These are phyloP conservation scores for Scolanthus callimorphus DNA, from an alignment of 92 coral and sea anemone genomes.

Conservation along the genomic window DNA sequence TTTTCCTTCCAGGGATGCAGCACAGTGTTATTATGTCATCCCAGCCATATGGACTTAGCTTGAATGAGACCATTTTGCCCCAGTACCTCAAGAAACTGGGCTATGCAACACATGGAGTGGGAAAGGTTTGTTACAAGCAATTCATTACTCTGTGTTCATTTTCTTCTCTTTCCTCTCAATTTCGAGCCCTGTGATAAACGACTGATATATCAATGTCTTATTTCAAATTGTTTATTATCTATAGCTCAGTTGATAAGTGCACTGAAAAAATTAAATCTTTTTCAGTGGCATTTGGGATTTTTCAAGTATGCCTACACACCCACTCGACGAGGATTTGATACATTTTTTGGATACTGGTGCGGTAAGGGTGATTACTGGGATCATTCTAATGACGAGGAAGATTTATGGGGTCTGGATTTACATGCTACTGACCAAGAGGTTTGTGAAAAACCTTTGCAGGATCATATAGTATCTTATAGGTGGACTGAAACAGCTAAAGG, in stretches of 20 bases:
- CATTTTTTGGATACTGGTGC: constrained; percentile 79
- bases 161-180: too few species aligned
- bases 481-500: too few species aligned
- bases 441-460: too few species aligned
- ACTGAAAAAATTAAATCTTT: too few species aligned
- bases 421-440: constrained; percentile 26
- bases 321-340: constrained; percentile 64
- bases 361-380: constrained; percentile 84
- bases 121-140: too few species aligned
- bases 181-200: too few species aligned
- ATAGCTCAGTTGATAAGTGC: too few species aligned
- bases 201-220: too few species aligned
- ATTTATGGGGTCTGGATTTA: constrained; percentile 81
- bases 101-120: constrained; percentile 76
- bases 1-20: constrained; percentile 81
- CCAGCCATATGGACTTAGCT: constrained; percentile 73
- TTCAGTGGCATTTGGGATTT: constrained; percentile 92
- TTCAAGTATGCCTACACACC: constrained; percentile 67
- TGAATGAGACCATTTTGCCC: constrained; percentile 65
- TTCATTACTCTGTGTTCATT: too few species aligned
- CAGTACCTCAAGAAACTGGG: constrained; percentile 77
- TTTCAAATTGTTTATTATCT: too few species aligned
- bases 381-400: constrained; percentile 58
- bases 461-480: too few species aligned
- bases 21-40: constrained; percentile 59